phyloP scores from a whole-genome alignment of 2,797 vertebrate genomes.

The Rhabdomys pumilio region DNA sequence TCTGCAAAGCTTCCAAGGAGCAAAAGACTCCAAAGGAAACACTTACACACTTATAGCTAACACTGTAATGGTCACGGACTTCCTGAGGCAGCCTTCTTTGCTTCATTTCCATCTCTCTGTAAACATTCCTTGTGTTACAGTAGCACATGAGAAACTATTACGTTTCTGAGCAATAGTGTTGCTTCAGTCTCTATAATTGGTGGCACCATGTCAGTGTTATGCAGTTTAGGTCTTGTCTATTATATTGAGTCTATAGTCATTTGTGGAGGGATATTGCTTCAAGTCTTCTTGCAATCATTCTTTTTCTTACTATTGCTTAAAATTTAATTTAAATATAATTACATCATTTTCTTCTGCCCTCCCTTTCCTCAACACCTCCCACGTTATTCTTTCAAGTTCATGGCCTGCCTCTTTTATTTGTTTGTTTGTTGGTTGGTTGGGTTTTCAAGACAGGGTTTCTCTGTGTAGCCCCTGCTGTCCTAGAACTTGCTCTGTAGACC shows the following conservation, averaged over 20 bases:
- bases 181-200: constrained; percentile 92
- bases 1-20: constrained; percentile 91
- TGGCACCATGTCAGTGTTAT: constrained; percentile 94
- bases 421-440: not conserved
- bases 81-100: constrained; percentile 91
- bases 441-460: not conserved
- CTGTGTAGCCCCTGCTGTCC: not conserved
- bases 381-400: not conserved
- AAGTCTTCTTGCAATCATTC: constrained; percentile 88
- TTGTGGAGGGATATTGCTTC: constrained; percentile 90
- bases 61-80: constrained; percentile 92
- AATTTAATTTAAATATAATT: not conserved
- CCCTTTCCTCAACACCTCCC: not conserved
- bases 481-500: not conserved
- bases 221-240: constrained; percentile 93
- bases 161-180: constrained; percentile 89
- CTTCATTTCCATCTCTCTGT: constrained; percentile 89
- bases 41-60: constrained; percentile 93
- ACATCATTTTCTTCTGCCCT: not conserved
- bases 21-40: constrained; percentile 96
- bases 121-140: constrained; percentile 90
- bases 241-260: constrained; percentile 86
- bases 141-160: constrained; percentile 95
- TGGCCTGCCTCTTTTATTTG: not conserved
- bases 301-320: not conserved